Conservation (phyloP, 2,888 invertebrate genomes). For the Blera fallax region DNA sequence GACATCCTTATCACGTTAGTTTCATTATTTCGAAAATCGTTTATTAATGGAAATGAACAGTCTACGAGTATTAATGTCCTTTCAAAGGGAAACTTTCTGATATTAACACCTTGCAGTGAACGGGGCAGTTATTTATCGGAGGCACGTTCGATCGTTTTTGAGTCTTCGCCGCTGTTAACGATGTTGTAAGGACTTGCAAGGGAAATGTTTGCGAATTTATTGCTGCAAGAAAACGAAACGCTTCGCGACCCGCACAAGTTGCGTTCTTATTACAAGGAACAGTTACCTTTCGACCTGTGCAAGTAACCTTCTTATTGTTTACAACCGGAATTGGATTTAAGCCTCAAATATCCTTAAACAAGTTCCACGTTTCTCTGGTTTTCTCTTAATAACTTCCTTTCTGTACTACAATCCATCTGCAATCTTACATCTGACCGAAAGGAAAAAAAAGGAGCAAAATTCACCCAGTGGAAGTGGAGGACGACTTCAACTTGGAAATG, state of each 20-base stretch:
- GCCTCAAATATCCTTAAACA: background rate
- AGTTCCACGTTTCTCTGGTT: background rate
- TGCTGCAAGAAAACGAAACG: no score
- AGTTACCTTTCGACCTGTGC: background rate
- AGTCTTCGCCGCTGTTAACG: no score
- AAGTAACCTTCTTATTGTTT: background rate
- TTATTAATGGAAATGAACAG: background rate
- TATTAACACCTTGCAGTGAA: background rate
- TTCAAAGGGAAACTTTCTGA: background rate
- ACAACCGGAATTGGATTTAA: constrained; percentile 1
- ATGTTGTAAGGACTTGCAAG: background rate
- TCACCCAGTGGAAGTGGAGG: background rate
- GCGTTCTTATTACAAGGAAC: no score
- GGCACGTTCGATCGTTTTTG: no score
- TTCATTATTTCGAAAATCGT: constrained; percentile 6
- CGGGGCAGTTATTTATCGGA: background rate
- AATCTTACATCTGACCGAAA: background rate
- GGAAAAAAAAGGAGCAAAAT: background rate
- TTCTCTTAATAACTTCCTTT: background rate
- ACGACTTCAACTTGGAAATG: background rate
- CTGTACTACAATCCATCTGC: background rate
- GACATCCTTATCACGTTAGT: constrained; percentile 17
- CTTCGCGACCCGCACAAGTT: no score
- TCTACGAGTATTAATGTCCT: background rate
- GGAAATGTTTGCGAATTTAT: background rate